Base-by-base conservation (phyloP, 2,113 vertebrate species). In the Epinephelus lanceolatus region DNA sequence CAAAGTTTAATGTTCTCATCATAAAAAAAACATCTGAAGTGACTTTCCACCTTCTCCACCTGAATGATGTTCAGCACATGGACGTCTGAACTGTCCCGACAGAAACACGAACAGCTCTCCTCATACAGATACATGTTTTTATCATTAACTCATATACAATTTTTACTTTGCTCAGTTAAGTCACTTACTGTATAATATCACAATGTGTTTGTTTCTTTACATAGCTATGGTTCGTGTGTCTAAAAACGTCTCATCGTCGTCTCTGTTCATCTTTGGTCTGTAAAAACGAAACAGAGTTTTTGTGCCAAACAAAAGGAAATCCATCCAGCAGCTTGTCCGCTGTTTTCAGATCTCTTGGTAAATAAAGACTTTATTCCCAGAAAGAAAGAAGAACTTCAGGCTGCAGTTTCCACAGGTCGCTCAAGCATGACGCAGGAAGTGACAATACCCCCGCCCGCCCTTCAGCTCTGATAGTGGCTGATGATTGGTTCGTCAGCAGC, bases 261-360 rank as follows among this genome's bases (percentile, higher is more conserved):
- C 85, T 95, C 95, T 93, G 95, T 93, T 96, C 93, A 95, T 98
- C 97, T 97, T 98, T 98, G 97, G 97, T 97, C 97, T 97, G 96
- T 97, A 93, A 95, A 95, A 95, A 96, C 93, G 95, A 95, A 93
- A 78, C 85, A 84, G 80, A 93, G 94, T 95, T 95, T 93, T 94
- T 93, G 94, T 95, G 95, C 94, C 96, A 96, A 96, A 96, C 69
- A 95, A 96, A 95, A 96, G 96, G 13, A 60, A 42, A 66, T 82
- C 33, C 37, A 76, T 79, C 74, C 71, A 65, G 53, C 59, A 53
- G 68, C 21, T 49, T 7, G 6, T 61, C 71, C 12, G 0, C 37
- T 40, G n/a, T 27, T 56, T 27, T 70, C 13, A 70, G 23, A 71
- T 57, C 45, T 76, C 51, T 66, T 27, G 21, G 40, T 77, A 70